Evolutionary conservation across 2,797 vertebrate genomes (phyloP), one percentile per base, ranked within the genome.

Genomic region (Epinephelus malabaricus): DNA sequence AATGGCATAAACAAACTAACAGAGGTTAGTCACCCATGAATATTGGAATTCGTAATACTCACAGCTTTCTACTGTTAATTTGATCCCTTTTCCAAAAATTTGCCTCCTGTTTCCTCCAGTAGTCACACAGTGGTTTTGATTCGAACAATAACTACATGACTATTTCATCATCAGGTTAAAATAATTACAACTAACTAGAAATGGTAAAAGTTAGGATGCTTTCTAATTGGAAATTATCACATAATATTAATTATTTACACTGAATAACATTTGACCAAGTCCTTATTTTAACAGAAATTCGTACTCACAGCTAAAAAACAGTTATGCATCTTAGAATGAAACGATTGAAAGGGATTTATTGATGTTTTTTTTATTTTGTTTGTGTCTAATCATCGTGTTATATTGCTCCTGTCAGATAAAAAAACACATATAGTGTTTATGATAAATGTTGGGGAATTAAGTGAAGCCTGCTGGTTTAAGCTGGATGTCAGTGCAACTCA

Each of bases 71-170:
- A 83, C 49, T 4, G 2, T 30, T n/a, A 86, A 13, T 60, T 62
- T 64, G 17, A 47, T 70, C 6, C 81, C 86, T 23, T 40, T 8
- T n/a, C 79, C 82, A 80, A 85, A 87, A 4, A 45, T 0, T 5
- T 71, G 5, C 21, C 1, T 76, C 14, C 15, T 30, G 65, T 25
- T 17, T 38, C 46, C 60, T 19, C 27, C 23, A 2, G 5, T 0
- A 58, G 40, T 79, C 73, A 81, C 73, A 87, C 85, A 62, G 59
- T 69, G 6, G 2, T 45, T 50, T 2, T 25, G 6, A 34, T 50
- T 63, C 47, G 21, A 66, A 54, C 85, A 58, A 56, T 11, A 80
- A 82, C 62, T 78, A 2, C 27, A 47, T 13, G 13, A 46, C 46
- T 3, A 1, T 45, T 58, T 51, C 1, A 15, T n/a, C 19, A 15